Base-by-base conservation (phyloP, 2,888 invertebrate genomes). In the Erpobdella octoculata region DNA sequence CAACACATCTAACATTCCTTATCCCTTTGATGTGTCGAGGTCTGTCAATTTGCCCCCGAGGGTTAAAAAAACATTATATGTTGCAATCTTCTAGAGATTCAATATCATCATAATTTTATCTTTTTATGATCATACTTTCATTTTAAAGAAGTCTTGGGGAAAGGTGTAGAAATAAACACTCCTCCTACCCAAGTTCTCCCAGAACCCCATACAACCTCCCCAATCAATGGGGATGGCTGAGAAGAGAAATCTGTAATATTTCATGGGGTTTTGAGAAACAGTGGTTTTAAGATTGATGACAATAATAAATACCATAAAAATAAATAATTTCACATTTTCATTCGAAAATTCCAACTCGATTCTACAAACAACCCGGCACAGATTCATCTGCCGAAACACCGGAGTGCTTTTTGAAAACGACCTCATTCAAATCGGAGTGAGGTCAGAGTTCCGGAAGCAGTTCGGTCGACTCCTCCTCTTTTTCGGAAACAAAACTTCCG, bases 371-470 rank as follows among this genome's bases (percentile, higher is more conserved):
- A 70, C 28, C 37, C 58, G 35, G 48, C 65, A 28, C 74, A 76
- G 75, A 65, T 76, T 76, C 62, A 67, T 75, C 48, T 73, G 72
- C 84, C 97, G 97, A 86, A 94, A 94, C 83, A 97, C 95, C 85
- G 98, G 98, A 71, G 94, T 98, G 33, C 87, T 98, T 33, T 98
- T 93, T 86, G 98, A 98, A 86, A 97, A 95, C 85, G 95, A 97
- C 81, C 86, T 82, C 15, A 75, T 96, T 78, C 98, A 98, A 86
- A 93, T 98, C 79, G 96, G 96, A 73, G 92, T 96, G 1, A 97
- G 98, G 85, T 92, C 95, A 80, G 98, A 98, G 85, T 96, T 89
- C 81, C 87, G 95, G 78, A 92, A 93, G 84, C 97, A 97, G 85
- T 87, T 98, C 78, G 97, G 96, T 25, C 88, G 97, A 72, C 87